Evolutionary conservation across 2,113 vertebrate genomes (phyloP).

Genomic region (Delphinapterus leucas): DNA sequence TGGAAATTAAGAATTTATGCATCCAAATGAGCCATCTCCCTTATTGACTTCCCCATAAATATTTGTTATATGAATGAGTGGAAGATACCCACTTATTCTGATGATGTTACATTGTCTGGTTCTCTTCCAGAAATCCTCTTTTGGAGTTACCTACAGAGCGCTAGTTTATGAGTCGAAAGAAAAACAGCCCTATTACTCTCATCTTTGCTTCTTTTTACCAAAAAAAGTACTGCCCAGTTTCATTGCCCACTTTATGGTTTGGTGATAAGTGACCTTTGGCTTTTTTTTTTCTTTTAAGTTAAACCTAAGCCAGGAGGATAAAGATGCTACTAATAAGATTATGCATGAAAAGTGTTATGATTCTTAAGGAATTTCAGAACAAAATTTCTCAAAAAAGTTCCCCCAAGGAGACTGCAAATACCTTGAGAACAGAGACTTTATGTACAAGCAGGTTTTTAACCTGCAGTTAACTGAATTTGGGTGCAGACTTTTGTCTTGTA

Average conservation of each 20-base stretch:
- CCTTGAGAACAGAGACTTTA: background rate
- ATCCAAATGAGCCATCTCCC: background rate
- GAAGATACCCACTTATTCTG: background rate
- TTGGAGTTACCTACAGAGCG: constrained; percentile 43
- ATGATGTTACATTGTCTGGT: background rate
- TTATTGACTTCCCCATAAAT: background rate
- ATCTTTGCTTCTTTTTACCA: constrained; percentile 46
- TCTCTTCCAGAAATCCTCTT: constrained; percentile 44
- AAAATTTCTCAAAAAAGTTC: background rate
- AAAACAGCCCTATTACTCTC: background rate
- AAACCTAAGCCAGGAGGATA: background rate
- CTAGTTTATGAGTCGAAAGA: constrained; percentile 43
- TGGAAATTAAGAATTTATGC: background rate
- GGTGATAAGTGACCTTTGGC: constrained; percentile 32
- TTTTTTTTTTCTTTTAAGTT: background rate
- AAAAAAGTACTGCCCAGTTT: constrained; percentile 50
- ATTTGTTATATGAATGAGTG: background rate
- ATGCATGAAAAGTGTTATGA: background rate
- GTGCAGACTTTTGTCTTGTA: background rate
- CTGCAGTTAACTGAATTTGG: background rate
- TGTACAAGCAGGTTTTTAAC: background rate
- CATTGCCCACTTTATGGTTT: constrained; percentile 3
- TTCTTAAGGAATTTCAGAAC: constrained; percentile 30
- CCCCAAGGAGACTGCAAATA: background rate
- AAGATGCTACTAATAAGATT: constrained; percentile 31